Percentiles rank a stretch among this genome's conserved stretches.
phyloP scores from a whole-genome alignment of 2,797 vertebrate species.

The Microctenopoma steveboyesi region DNA sequence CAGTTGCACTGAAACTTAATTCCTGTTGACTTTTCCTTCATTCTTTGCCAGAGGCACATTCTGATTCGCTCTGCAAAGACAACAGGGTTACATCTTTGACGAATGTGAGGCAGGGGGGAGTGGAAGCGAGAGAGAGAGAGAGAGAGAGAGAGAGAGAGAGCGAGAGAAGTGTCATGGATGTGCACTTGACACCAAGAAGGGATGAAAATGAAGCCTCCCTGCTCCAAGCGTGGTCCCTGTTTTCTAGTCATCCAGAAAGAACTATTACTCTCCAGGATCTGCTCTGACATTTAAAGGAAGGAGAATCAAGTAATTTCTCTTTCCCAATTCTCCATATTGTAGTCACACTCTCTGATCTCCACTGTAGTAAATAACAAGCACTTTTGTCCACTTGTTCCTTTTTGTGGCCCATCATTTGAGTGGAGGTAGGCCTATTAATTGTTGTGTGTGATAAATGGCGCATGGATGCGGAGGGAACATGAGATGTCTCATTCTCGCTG shows the following conservation, averaged over 20 bases:
- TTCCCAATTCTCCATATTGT: constrained; percentile 29
- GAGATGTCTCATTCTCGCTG: constrained; percentile 64
- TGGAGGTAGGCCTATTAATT: constrained; percentile 61
- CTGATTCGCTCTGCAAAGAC: constrained; percentile 94
- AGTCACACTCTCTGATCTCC: constrained; percentile 32
- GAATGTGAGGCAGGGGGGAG: constrained; percentile 88
- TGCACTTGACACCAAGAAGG: constrained; percentile 78
- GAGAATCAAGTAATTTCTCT: constrained; percentile 30
- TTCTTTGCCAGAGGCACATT: constrained; percentile 96
- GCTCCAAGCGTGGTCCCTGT: constrained; percentile 44
- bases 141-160: constrained; percentile 81
- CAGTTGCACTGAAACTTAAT: constrained; percentile 99
- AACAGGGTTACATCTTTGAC: constrained; percentile 96
- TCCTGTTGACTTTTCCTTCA: constrained; percentile 99
- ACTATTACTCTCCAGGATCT: constrained; percentile 44
- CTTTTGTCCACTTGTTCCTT: constrained; percentile 55
- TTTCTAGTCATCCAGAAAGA: constrained; percentile 60
- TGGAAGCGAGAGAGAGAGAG: constrained; percentile 82
- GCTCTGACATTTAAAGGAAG: constrained; percentile 33
- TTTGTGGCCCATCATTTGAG: constrained; percentile 36
- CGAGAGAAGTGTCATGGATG: constrained; percentile 78
- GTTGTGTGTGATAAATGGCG: constrained; percentile 69
- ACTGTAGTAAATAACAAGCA: constrained; percentile 14
- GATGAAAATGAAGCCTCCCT: constrained; percentile 56
- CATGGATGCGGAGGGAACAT: constrained; percentile 49